These are phyloP conservation scores for Cheirogaleus medius DNA, from an alignment of 2,113 vertebrate genomes.

Conservation along the genomic window DNA sequence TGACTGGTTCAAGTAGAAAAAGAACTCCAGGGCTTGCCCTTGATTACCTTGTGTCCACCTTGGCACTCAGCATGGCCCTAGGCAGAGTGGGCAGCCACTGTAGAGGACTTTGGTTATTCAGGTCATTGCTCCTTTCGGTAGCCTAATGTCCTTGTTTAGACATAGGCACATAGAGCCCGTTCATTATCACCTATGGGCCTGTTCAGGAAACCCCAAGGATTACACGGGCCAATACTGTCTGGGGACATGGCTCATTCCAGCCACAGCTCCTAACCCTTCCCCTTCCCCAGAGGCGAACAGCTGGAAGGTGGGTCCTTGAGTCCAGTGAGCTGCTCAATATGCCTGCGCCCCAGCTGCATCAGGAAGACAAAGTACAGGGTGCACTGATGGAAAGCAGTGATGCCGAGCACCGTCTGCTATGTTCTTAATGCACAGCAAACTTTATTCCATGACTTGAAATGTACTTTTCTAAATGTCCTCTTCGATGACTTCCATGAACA, in stretches of 20 bases:
- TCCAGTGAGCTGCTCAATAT: no score
- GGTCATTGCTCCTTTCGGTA: background rate
- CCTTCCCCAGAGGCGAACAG: background rate
- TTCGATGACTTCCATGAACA: background rate
- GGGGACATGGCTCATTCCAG: background rate
- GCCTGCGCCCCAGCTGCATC: background rate
- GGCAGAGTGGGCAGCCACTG: background rate
- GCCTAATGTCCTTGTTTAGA: background rate
- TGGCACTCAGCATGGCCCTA: background rate
- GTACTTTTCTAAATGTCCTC: background rate
- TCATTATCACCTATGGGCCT: rapidly evolving
- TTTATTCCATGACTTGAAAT: background rate
- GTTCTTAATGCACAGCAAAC: background rate
- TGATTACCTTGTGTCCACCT: rapidly evolving
- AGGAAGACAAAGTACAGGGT: rapidly evolving
- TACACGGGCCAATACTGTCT: background rate
- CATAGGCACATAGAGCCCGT: background rate
- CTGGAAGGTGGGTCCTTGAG: no score
- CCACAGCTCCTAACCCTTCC: background rate
- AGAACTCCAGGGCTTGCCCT: rapidly evolving
- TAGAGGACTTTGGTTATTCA: background rate
- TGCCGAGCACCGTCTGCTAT: background rate
- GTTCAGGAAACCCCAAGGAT: background rate
- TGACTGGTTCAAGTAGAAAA: background rate
- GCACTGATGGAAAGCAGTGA: rapidly evolving